Evolutionary conservation across 2,888 invertebrate genomes (phyloP), one percentile per base, ranked within the genome.

Genomic region (Halictus ligatus): DNA sequence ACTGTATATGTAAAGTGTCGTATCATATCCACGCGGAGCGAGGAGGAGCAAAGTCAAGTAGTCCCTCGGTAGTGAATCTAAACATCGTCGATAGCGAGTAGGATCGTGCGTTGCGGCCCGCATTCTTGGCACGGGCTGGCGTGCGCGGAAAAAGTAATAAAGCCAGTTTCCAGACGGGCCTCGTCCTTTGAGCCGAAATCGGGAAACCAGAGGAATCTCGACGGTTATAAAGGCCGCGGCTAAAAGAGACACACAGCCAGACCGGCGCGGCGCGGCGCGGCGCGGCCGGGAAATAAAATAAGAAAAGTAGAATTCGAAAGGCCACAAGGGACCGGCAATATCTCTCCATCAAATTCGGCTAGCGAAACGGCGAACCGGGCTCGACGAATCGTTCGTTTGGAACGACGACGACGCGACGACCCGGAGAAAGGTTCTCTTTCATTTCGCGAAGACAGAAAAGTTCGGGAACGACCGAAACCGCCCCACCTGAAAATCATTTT

Each of bases 321-420:
- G 88, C 84, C 89, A 50, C 86, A 80, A 75, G 81, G 75, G 64
- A 79, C 83, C 72, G 88, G 88, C 91, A 92, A 92, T 92, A 92
- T 92, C 92, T 90, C 83, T 92, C 89, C 88, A 89, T 92, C 87
- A 89, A 90, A 89, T 92, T 92, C 91, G 92, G 87, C 88, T 87
- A 85, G 80, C 86, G 80, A 82, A 88, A 89, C 85, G 83, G 67
- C 80, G 67, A 13, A 21, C 29, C 75, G 29, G 78, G 71, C 13
- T 43, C 80, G 76, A 76, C 77, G 78, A 64, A 29, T 82, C 71
- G 81, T 43, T 87, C 85, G 75, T 60, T 50, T 60, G 75, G 64
- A 80, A 80, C 25, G 60, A 54, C 25, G 74, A 84, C 75, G 50
- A 48, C 50, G 18, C 50, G 50, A 50, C 25, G 75, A 84, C 71